Conservation (phyloP, 2,797 vertebrate genomes). For the Linurgus olivaceus region DNA sequence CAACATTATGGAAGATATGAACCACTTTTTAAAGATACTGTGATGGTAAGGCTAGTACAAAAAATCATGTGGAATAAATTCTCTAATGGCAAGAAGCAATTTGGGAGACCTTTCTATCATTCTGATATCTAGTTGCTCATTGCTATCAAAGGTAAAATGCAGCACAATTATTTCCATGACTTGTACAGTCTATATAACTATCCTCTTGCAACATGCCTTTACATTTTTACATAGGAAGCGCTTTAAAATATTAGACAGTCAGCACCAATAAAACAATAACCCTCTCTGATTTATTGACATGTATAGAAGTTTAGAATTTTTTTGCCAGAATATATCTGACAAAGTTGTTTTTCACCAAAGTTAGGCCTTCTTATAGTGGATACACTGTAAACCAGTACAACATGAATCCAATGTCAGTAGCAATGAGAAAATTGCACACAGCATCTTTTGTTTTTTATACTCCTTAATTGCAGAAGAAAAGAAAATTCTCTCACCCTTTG, state of each 20-base stretch:
- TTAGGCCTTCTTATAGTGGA: not conserved
- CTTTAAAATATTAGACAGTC: not conserved
- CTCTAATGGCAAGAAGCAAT: not conserved
- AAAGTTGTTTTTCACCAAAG: not conserved
- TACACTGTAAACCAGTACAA: not conserved
- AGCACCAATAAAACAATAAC: not conserved
- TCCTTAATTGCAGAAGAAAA: not conserved
- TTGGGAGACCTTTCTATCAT: not conserved
- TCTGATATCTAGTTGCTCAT: not conserved
- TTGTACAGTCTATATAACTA: not conserved
- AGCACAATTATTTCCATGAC: not conserved
- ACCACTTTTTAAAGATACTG: not conserved
- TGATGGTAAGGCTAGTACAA: not conserved
- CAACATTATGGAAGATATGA: not conserved
- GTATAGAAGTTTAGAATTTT: not conserved
- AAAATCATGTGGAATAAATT: not conserved
- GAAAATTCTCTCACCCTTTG: not conserved
- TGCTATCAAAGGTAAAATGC: not conserved
- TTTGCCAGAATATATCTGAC: not conserved
- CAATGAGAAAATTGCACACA: not conserved
- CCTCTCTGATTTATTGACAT: not conserved
- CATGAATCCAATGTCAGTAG: not conserved
- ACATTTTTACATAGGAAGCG: not conserved
- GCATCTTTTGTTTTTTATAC: not conserved
- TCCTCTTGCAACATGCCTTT: not conserved